Base-by-base conservation (phyloP, 2,113 vertebrate species). In the Tyrannus savana region DNA sequence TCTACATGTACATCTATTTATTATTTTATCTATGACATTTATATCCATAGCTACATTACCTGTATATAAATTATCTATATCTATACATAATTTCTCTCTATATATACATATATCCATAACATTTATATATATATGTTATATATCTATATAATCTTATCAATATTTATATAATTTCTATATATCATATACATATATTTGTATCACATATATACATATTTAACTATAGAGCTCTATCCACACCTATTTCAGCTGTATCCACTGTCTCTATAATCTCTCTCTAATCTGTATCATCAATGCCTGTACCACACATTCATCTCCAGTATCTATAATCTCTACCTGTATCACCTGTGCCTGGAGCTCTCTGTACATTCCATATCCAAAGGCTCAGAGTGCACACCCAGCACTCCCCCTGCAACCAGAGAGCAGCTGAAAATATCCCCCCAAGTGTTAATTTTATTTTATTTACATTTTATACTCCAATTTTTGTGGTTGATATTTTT, bases 271-370 rank as follows among this genome's bases (percentile, higher is more conserved):
- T 25, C 49, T 49, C 49, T 49, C 47, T 49, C 13, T 49, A 49
- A 49, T 25, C 23, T 25, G 5, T 25, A 25, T 24, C 49, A 49
- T 25, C 49, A 49, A 8, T 49, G 23, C 13, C 23, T 13, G 2
- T 14, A 49, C 23, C 49, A 49, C 49, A 49, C 49, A 49, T 25
- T 25, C 13, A 24, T 49, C 49, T 47, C 46, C 46, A 23, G 7
- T 13, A 25, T 27, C 3, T 2, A 2, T 10, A 15, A n/a, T 16
- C 50, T 35, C 5, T 5, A 6, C 10, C 47, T 17, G 3, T 10
- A 19, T 13, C 30, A 41, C 21, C 22, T 30, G 39, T 50, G 35
- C 67, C 27, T 50, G 3, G 13, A 50, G 13, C 35, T 39, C 8
- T 17, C 69, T 39, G 3, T 39, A 42, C 12, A 14, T 47, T 68